Percentiles rank a stretch among this genome's conserved stretches.
These are phyloP conservation scores for Cheilosia grossa DNA, from an alignment of 2,888 invertebrate species.

Conservation along the genomic window DNA sequence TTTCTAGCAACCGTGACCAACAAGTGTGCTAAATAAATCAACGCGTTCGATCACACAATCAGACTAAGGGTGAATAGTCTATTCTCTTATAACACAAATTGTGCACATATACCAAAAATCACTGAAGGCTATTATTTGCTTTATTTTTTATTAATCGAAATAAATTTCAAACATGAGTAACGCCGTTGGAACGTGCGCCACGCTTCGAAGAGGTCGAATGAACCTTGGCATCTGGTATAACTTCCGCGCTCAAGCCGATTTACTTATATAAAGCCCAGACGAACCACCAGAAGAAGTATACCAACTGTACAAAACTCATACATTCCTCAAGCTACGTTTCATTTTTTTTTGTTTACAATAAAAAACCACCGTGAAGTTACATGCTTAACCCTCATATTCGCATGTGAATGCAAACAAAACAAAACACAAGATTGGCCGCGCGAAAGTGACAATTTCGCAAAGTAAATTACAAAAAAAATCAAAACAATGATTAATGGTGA, in stretches of 20 bases:
- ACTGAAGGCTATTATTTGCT: neutral
- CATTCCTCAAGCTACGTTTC: neutral
- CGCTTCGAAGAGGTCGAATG: neutral
- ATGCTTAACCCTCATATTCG: slow-evolving; percentile 25
- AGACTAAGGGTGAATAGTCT: too few species aligned
- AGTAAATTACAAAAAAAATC: slow-evolving; percentile 14
- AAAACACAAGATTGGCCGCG: slow-evolving; percentile 28
- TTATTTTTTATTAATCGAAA: neutral
- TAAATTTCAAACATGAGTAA: neutral
- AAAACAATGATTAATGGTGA: slow-evolving; percentile 54
- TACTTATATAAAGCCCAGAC: neutral
- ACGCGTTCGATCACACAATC: too few species aligned
- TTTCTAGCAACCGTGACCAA: too few species aligned
- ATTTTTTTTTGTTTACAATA: neutral
- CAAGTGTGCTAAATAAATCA: too few species aligned
- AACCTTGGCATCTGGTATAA: neutral
- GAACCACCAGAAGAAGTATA: neutral
- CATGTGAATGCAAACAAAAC: neutral
- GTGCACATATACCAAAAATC: neutral
- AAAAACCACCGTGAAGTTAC: slow-evolving; percentile 12
- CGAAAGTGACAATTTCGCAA: slow-evolving; percentile 53
- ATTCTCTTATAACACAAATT: too few species aligned
- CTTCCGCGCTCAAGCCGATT: neutral
- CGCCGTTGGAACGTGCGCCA: neutral
- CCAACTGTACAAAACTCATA: neutral